These are phyloP conservation scores for Mungos mungo DNA, from an alignment of 2,113 vertebrate genomes.

Conservation along the genomic window DNA sequence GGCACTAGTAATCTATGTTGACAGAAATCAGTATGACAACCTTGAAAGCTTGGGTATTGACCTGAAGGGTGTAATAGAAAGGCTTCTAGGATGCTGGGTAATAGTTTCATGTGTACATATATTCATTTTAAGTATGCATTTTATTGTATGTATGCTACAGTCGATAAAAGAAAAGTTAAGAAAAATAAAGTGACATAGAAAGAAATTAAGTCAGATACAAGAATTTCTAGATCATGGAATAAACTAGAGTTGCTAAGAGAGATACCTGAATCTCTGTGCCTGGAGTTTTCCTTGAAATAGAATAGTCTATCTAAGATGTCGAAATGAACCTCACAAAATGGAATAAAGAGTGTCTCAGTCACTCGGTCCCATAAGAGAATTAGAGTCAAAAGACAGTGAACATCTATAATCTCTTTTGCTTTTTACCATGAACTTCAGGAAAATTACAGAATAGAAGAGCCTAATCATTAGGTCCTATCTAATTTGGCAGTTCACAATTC, in stretches of 20 bases:
- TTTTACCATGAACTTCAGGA: slow-evolving; percentile 3
- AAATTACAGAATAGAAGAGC: neutral
- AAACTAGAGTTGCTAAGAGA: neutral
- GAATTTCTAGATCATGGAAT: neutral
- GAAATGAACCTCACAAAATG: neutral
- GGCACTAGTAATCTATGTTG: neutral
- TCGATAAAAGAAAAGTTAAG: slow-evolving; percentile 28
- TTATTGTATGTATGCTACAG: neutral
- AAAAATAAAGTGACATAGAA: slow-evolving; percentile 12
- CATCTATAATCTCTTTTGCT: neutral
- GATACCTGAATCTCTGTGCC: neutral
- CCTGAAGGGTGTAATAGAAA: neutral
- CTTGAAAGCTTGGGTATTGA: neutral
- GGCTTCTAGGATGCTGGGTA: neutral
- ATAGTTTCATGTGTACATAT: no score
- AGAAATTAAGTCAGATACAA: slow-evolving; percentile 13
- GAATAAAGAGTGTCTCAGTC: neutral
- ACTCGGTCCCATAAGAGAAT: neutral
- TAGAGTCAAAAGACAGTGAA: neutral
- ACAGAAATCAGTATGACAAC: neutral
- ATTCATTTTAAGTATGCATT: neutral
- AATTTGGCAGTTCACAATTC: neutral
- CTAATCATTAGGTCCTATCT: neutral
- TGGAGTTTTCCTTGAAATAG: neutral
- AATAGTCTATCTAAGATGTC: neutral